A percentile compares a stretch with the other conserved stretches of the same genome.
Conservation (phyloP, 2,113 vertebrate genomes). For the Sus scrofa region DNA sequence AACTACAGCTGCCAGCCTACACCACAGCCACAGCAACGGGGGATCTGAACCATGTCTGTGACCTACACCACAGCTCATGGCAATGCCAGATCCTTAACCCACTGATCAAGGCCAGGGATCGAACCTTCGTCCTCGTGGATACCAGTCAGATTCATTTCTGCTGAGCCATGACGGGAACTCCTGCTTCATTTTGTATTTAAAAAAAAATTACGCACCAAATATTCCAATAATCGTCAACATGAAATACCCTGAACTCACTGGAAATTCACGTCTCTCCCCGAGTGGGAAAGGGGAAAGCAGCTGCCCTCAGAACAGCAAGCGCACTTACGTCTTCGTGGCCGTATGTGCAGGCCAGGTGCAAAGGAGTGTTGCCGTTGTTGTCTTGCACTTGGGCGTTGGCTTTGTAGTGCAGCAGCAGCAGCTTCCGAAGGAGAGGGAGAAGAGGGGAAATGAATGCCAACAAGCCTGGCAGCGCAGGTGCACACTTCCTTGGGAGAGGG, state of each 20-base stretch:
- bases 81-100: too few species aligned
- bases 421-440: slow-evolving; percentile 86
- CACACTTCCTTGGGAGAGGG: fast-evolving
- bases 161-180: too few species aligned
- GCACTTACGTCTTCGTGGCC: slow-evolving; percentile 96
- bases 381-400: slow-evolving; percentile 93
- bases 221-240: neutral
- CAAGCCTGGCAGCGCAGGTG: neutral
- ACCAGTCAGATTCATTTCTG: too few species aligned
- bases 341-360: slow-evolving; percentile 96
- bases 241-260: fast-evolving
- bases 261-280: fast-evolving
- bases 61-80: too few species aligned
- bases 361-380: slow-evolving; percentile 95
- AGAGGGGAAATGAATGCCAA: slow-evolving; percentile 46
- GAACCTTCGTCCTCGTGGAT: too few species aligned
- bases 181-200: slow-evolving; percentile 24
- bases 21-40: too few species aligned
- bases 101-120: too few species aligned
- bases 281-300: fast-evolving
- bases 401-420: slow-evolving; percentile 97
- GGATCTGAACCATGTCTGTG: too few species aligned
- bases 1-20: too few species aligned
- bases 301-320: fast-evolving
- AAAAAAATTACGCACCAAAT: slow-evolving; percentile 60